Conservation (phyloP, 1,140 invertebrate genomes). For the Heliconius eleuchia region DNA sequence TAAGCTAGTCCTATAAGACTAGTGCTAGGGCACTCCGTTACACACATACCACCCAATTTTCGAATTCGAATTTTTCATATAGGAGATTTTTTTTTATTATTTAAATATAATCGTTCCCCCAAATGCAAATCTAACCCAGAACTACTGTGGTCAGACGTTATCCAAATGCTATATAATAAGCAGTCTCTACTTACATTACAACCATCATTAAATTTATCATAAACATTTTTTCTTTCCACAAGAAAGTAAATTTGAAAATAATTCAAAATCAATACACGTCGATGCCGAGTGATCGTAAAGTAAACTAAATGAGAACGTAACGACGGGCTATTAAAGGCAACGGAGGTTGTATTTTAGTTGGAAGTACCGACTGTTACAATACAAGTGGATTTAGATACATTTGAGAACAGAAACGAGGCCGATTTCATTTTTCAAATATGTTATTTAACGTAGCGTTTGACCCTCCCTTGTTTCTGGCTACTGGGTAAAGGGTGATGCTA, state of each 20-base stretch:
- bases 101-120: too few relatives aligned
- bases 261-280: constrained; percentile 33
- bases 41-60: too few relatives aligned
- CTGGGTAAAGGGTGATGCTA: too few relatives aligned
- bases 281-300: constrained; percentile 24
- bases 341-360: background rate
- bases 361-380: background rate
- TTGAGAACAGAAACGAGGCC: background rate
- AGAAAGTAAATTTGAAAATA: constrained; percentile 33
- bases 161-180: too few relatives aligned
- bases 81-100: too few relatives aligned
- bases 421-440: background rate
- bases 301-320: constrained; percentile 28
- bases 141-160: too few relatives aligned
- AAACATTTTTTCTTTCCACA: constrained; percentile 1
- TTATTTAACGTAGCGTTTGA: background rate
- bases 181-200: background rate
- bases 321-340: constrained; percentile 22
- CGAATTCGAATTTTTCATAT: too few relatives aligned
- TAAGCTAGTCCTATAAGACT: too few relatives aligned
- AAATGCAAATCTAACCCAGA: background rate
- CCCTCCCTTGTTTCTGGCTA: too few relatives aligned
- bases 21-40: too few relatives aligned
- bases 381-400: background rate
- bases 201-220: background rate